phyloP scores from a whole-genome alignment of 2,113 vertebrate species.

The Symphodus melops region DNA sequence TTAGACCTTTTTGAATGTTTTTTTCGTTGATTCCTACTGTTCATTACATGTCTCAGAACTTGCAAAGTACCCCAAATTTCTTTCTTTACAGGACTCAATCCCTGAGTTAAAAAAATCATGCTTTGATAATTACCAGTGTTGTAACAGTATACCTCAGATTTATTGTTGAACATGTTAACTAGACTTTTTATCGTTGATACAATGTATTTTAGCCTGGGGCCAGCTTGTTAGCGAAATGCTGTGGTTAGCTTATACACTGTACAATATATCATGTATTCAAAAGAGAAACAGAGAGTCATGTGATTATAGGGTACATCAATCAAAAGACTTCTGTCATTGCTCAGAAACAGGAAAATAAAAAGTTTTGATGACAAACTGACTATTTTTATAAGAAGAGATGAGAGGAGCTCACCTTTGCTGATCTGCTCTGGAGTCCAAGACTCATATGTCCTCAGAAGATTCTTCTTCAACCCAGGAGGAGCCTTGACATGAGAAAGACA shows the following conservation, averaged over 20 bases:
- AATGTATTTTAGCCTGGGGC: too few relatives aligned
- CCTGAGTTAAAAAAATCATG: neutral
- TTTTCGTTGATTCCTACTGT: neutral
- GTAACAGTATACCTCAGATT: too few relatives aligned
- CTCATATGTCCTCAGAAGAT: slow-evolving; percentile 95
- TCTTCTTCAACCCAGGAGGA: slow-evolving; percentile 97
- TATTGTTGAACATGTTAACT: too few relatives aligned
- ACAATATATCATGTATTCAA: too few relatives aligned
- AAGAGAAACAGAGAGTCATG: neutral
- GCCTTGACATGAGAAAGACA: slow-evolving; percentile 80
- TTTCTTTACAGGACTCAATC: neutral
- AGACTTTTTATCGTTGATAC: too few relatives aligned
- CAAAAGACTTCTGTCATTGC: neutral
- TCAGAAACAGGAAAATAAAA: neutral
- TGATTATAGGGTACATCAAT: neutral
- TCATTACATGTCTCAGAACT: neutral
- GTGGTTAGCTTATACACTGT: too few relatives aligned
- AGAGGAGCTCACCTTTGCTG: slow-evolving; percentile 80
- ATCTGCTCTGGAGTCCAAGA: slow-evolving; percentile 96
- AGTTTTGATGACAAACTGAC: neutral
- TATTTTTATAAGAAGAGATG: neutral
- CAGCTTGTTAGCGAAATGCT: too few relatives aligned
- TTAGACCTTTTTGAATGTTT: neutral
- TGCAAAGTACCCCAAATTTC: neutral
- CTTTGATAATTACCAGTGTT: too few relatives aligned